Conservation (phyloP, 2,113 vertebrate genomes). For the Ictalurus punctatus region DNA sequence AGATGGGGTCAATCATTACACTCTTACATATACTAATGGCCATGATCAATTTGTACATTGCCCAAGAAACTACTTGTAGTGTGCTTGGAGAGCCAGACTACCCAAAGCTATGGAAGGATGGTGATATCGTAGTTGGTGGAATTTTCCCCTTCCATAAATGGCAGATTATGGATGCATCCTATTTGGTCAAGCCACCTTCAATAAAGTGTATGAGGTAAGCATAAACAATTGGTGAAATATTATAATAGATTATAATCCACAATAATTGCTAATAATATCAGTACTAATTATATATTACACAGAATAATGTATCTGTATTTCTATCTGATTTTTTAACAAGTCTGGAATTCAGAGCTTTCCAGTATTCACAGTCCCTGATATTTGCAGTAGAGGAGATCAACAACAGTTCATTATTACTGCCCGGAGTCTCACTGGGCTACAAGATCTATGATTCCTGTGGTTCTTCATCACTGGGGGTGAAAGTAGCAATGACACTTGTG, state of each 20-base stretch:
- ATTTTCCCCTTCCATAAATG: slow-evolving; percentile 37
- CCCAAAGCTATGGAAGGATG: slow-evolving; percentile 28
- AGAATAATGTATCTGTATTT: neutral
- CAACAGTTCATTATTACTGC: slow-evolving; percentile 65
- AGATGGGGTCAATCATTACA: slow-evolving; percentile 19
- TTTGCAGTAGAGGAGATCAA: slow-evolving; percentile 67
- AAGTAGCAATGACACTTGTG: slow-evolving; percentile 60
- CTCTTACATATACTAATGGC: slow-evolving; percentile 17
- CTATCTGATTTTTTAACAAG: slow-evolving; percentile 10
- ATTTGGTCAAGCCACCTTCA: slow-evolving; percentile 13
- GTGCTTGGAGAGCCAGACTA: slow-evolving; percentile 8
- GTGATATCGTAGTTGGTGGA: slow-evolving; percentile 27
- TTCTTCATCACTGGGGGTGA: slow-evolving; percentile 61
- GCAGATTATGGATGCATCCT: slow-evolving; percentile 11
- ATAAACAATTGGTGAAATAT: neutral
- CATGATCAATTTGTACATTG: slow-evolving; percentile 19
- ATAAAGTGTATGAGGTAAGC: slow-evolving; percentile 30
- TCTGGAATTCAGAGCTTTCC: slow-evolving; percentile 68
- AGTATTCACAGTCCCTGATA: slow-evolving; percentile 69
- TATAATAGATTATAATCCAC: neutral
- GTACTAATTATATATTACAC: neutral
- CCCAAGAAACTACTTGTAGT: slow-evolving; percentile 13
- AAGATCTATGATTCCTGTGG: slow-evolving; percentile 70
- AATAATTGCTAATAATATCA: neutral
- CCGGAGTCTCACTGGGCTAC: slow-evolving; percentile 69